Base-by-base conservation (phyloP, 2,113 vertebrate species). In the Lepus americanus region DNA sequence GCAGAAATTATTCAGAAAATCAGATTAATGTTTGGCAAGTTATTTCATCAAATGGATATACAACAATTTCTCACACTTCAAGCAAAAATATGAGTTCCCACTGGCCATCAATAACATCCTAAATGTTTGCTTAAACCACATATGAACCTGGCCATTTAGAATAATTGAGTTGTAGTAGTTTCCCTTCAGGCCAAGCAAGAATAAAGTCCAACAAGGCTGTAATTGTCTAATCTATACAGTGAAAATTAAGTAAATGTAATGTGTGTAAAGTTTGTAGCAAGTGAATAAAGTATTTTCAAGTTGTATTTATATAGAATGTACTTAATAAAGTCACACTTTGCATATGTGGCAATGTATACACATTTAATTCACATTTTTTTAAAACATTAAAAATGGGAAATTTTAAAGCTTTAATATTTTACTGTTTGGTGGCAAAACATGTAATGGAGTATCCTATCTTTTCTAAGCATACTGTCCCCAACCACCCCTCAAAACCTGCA, bases 281-380 rank as follows among this genome's bases (percentile, higher is more conserved):
- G 83, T 95, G 73, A 96, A 97, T 92, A 69, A 96, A 97, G 17
- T 93, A 95, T 97, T 97, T 96, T 97, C 87, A 87, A 96, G 55
- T 64, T 79, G 87, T 69, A 94, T 29, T 95, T 87, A 76, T 5
- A 85, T 44, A 96, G 36, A 92, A 31, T 55, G 61, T 78, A 76
- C 63, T 70, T 91, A 92, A 78, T 89, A 66, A 7, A 39, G 0
- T 0, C 74, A 25, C 6, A 5, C 39, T 95, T 79, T 87, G 44
- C 53, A 87, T 93, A 70, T 27, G 73, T 95, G 80, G 29, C 31
- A 78, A 74, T 27, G 22, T 78, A 29, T 63, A 31, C 55, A 64
- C 85, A 36, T 96, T 89, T 85, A 51, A 80, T 79, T 87, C 59
- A 66, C 36, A 0, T 90, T 96, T 92, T 92, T 96, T 70, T 87